Evolutionary conservation across 2,113 vertebrate species (phyloP).

Genomic region (human (Homo sapiens)): DNA sequence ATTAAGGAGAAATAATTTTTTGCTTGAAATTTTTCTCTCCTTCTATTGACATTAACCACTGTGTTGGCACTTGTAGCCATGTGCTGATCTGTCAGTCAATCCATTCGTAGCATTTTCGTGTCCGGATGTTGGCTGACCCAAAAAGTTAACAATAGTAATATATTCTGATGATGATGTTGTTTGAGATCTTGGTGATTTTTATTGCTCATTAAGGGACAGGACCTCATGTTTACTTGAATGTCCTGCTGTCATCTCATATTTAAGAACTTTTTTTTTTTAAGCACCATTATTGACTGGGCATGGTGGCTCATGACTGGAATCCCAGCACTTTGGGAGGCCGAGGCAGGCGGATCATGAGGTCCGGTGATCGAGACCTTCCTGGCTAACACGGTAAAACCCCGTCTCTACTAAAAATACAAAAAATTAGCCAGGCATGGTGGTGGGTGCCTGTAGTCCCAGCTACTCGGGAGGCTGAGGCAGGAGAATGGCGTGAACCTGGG

Average conservation of each 20-base stretch:
- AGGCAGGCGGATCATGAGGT: too few relatives aligned
- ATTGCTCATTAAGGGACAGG: neutral
- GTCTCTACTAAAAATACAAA: too few relatives aligned
- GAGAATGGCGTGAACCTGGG: too few relatives aligned
- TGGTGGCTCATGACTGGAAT: too few relatives aligned
- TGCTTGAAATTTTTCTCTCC: neutral
- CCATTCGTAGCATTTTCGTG: neutral
- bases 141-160: neutral
- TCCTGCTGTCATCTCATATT: neutral
- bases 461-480: too few relatives aligned
- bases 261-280: neutral
- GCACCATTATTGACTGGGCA: too few relatives aligned
- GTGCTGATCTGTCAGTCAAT: neutral
- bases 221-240: neutral
- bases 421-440: too few relatives aligned
- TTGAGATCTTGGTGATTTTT: neutral
- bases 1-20: slow-evolving; percentile 10
- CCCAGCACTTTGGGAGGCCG: too few relatives aligned
- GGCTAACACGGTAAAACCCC: too few relatives aligned
- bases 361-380: too few relatives aligned
- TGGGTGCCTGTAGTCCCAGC: too few relatives aligned
- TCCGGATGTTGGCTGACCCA: neutral
- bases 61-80: neutral
- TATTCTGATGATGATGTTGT: neutral
- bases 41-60: neutral